These are phyloP conservation scores for Aldabrachelys gigantea DNA, from an alignment of 2,113 vertebrate genomes.

Conservation along the genomic window DNA sequence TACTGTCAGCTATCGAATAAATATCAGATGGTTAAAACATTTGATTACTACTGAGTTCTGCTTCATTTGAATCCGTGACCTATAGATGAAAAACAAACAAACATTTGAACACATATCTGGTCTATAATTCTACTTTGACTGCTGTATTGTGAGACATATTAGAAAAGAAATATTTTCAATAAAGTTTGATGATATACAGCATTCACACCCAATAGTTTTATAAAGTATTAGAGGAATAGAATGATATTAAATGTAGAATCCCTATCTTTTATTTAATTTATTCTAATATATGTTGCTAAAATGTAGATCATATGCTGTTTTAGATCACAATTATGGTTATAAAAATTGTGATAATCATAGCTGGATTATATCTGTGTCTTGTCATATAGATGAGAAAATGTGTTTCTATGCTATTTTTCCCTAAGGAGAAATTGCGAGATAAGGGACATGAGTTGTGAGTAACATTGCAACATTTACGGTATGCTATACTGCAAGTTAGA, in stretches of 20 bases:
- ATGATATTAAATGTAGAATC: conserved; percentile 3
- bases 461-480: conserved; percentile 57
- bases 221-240: background rate
- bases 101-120: background rate
- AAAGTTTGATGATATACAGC: background rate
- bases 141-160: background rate
- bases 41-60: background rate
- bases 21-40: background rate
- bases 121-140: conserved; percentile 1
- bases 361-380: conserved; percentile 71
- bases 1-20: background rate
- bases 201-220: background rate
- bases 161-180: conserved; percentile 10
- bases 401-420: conserved; percentile 64
- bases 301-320: conserved; percentile 60
- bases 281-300: conserved; percentile 67
- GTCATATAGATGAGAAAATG: conserved; percentile 69
- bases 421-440: conserved; percentile 68
- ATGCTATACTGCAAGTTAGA: background rate
- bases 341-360: conserved; percentile 70
- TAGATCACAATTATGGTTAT: conserved; percentile 68
- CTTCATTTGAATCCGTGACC: background rate
- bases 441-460: conserved; percentile 67
- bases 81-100: background rate
- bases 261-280: conserved; percentile 51